Conservation (phyloP, 2,888 invertebrate genomes). For the Noctua pronuba region DNA sequence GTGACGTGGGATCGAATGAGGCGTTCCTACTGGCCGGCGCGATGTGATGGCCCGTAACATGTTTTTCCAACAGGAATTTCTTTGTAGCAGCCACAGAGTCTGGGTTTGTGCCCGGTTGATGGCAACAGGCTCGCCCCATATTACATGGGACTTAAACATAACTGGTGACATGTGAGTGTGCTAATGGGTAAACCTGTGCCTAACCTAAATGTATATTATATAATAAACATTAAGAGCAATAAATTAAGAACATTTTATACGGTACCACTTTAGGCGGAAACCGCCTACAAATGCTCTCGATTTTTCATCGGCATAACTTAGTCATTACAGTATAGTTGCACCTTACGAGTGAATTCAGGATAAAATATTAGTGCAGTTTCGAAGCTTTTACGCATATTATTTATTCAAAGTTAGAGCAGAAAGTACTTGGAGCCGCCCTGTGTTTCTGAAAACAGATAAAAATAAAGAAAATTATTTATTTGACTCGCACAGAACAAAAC, state of each 20-base stretch:
- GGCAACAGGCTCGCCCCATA: background rate
- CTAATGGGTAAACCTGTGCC: background rate
- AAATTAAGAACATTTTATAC: background rate
- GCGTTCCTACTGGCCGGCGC: no score
- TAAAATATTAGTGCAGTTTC: slow-evolving; percentile 81
- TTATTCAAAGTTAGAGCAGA: slow-evolving; percentile 84
- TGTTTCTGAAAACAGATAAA: background rate
- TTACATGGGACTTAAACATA: background rate
- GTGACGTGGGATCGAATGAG: no score
- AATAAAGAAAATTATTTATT: no score
- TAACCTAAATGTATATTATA: background rate
- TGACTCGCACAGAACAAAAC: no score
- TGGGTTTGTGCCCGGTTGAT: background rate
- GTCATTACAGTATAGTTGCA: slow-evolving; percentile 57
- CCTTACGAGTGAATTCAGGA: slow-evolving; percentile 61
- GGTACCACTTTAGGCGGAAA: background rate
- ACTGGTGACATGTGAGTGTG: background rate
- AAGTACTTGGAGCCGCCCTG: slow-evolving; percentile 71
- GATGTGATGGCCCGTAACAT: no score
- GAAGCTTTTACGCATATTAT: slow-evolving; percentile 86
- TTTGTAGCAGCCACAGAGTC: background rate
- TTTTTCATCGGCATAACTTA: slow-evolving; percentile 49
- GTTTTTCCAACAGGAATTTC: background rate
- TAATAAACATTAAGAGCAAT: no score
- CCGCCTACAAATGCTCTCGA: slow-evolving; percentile 15